These are phyloP conservation scores for human DNA, from an alignment of 2,113 vertebrate species.

Conservation along the genomic window GRCh38 chr3:18633501-18634000, in stretches of 20 bases:
- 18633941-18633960: conserved; percentile 4
- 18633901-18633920: conserved; percentile 19
- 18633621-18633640: background rate
- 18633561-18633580: background rate
- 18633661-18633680: background rate
- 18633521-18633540: background rate
- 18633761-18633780: conserved; percentile 62
- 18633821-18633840: conserved; percentile 42
- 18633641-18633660: too few species aligned
- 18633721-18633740: conserved; percentile 54
- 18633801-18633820: conserved; percentile 35
- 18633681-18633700: conserved; percentile 29
- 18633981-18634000: background rate
- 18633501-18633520: background rate
- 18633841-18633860: conserved; percentile 17
- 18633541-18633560: background rate
- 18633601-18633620: background rate
- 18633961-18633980: background rate
- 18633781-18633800: conserved; percentile 22
- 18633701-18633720: conserved; percentile 18
- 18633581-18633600: background rate
- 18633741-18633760: background rate
- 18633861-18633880: background rate
- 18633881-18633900: background rate
- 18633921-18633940: background rate